Evolutionary conservation across 2,888 invertebrate genomes (phyloP), one percentile per base, ranked within the genome.

Genomic region (Cyrtodaria siliqua): DNA sequence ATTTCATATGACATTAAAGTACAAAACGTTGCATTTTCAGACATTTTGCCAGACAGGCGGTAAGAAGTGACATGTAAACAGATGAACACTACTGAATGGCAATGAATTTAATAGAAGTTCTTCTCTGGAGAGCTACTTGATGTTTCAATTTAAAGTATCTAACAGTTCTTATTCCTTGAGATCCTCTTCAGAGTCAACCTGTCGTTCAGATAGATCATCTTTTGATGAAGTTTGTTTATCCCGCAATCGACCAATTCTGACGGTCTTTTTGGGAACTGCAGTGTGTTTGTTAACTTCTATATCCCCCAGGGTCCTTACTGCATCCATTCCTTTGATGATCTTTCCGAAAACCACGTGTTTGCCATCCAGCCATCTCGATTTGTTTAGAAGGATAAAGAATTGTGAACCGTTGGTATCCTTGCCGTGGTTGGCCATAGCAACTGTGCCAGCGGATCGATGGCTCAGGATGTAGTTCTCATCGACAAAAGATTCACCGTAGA

Each of bases 181-280:
- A n/a, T n/a, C n/a, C n/a, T n/a, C n/a, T n/a, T n/a, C n/a, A n/a
- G n/a, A n/a, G n/a, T n/a, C n/a, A n/a, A n/a, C n/a, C 96, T 93
- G 96, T 96, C 66, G 96, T 95, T 91, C 96, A 96, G 94, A 96
- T 96, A 93, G 84, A 27, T 90, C 90, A 81, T 91, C 66, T 86
- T 88, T 76, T 84, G 84, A 0, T 83, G 76, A 1, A 92, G 74
- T 2, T 84, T 84, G 52, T 87, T 84, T 0, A 90, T 71, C 2
- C 87, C 87, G 74, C 91, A 89, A 62, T 91, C 91, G 3, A 86
- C 73, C n/a, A 47, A 93, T 89, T 42, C 82, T 83, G 59, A 92
- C 83, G 3, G 79, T 76, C 68, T 88, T 87, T 76, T 85, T 90
- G n/a, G 93, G 92, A 16, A 84, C 64, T n/a, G 90, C 89, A 18